Base-by-base conservation (phyloP, 2,888 invertebrate species). In the Cephus pygmeus region DNA sequence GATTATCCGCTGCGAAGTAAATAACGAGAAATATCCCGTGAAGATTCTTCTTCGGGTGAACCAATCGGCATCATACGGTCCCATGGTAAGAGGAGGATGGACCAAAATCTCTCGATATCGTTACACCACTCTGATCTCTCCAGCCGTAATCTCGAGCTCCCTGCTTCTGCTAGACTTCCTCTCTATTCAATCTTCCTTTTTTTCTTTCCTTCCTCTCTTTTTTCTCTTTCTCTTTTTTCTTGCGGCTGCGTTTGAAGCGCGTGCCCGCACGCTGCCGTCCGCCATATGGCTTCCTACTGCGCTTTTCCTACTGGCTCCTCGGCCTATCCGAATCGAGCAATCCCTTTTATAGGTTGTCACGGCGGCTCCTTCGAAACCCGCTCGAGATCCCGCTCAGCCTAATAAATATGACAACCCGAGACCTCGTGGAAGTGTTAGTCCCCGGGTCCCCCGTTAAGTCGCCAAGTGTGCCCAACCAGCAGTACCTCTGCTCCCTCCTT, bases 361-460 rank as follows among this genome's bases (percentile, higher is more conserved):
- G 56, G 56, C 23, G 56, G 23, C 73, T 69, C 35, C n/a, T 69
- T 40, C 23, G 40, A 36, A 31, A 6, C 36, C 34, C 74, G 71
- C 15, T 30, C 1, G 74, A 12, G 36, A 23, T 56, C 56, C 15
- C 2, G 82, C 81, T 77, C 82, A 23, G 75, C 76, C 86, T 82
- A 84, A 87, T 85, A 85, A 86, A 87, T 87, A 86, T 85, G 81
- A 83, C 83, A 83, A 86, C 81, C 81, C 75, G 84, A 83, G 82
- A 83, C 82, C 82, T 79, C 80, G 82, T 82, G 84, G 83, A 83
- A 83, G 82, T 79, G 81, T 83, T 78, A 75, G 81, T 79, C 31
- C n/a, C 36, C 36, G 23, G 56, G 56, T 56, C 56, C 15, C 23
- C 56, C 56, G 56, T 56, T 56, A 56, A 56, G 56, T 56, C 56